A percentile compares a stretch with the other conserved stretches of the same genome.
phyloP scores from a whole-genome alignment of 2,113 vertebrate species.

The Rhea americana region DNA sequence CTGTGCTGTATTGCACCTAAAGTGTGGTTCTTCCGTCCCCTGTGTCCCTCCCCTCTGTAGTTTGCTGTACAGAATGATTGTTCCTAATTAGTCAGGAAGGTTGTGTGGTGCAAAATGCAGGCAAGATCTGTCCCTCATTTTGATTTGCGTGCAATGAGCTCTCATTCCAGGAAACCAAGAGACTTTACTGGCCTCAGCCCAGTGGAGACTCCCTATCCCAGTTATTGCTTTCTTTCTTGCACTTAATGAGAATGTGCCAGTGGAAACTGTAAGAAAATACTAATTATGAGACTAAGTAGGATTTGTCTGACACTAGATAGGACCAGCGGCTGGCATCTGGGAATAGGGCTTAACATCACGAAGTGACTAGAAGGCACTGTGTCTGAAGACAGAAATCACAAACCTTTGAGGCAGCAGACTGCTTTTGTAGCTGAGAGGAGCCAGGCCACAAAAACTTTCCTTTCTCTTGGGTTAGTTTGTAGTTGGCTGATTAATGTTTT shows the following conservation, averaged over 20 bases:
- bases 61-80: background rate
- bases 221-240: constrained; percentile 7
- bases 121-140: background rate
- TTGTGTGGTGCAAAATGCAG: background rate
- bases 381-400: background rate
- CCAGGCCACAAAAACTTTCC: background rate
- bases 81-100: background rate
- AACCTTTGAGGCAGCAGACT: background rate
- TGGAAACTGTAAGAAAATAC: constrained; percentile 7
- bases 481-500: background rate
- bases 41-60: background rate
- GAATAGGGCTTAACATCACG: background rate
- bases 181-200: background rate
- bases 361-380: background rate
- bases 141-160: background rate
- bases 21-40: background rate
- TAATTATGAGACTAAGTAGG: background rate
- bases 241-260: background rate
- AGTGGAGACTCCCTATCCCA: background rate
- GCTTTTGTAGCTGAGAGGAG: background rate
- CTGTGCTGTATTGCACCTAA: background rate
- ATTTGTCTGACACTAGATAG: background rate
- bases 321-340: background rate
- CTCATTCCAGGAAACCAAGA: background rate
- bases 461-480: background rate